A percentile compares a stretch with the other conserved stretches of the same genome.
These are phyloP conservation scores for Bungarus multicinctus DNA, from an alignment of 2,113 vertebrate genomes.

Conservation along the genomic window DNA sequence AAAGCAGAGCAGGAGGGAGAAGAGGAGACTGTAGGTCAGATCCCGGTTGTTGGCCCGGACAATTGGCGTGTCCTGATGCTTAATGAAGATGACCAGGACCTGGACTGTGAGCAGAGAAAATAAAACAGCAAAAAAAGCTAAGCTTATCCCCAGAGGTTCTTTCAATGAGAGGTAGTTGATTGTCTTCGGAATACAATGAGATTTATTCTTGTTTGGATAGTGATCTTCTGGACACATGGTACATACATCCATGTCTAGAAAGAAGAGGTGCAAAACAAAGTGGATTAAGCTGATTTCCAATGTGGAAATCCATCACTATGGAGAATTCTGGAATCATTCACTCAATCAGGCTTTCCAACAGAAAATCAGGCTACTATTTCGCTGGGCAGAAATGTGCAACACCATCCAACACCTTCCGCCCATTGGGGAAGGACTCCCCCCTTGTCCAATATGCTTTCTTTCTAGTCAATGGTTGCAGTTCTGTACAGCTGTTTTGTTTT, in stretches of 20 bases:
- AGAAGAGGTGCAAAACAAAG: background rate
- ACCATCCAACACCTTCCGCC: background rate
- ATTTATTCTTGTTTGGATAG: constrained; percentile 15
- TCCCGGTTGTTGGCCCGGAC: constrained; percentile 37
- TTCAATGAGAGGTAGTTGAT: constrained; percentile 18
- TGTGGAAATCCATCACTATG: too few species aligned
- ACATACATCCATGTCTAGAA: background rate
- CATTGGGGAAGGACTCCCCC: background rate
- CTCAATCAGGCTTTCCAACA: background rate
- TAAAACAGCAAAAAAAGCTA: background rate
- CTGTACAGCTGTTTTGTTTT: background rate
- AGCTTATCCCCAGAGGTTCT: constrained; percentile 21
- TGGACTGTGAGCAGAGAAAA: constrained; percentile 13
- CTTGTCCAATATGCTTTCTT: background rate
- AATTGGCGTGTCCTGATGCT: constrained; percentile 21
- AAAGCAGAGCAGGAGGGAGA: constrained; percentile 27
- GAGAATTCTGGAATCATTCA: background rate
- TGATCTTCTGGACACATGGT: background rate
- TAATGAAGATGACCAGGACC: constrained; percentile 23
- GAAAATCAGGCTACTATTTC: background rate
- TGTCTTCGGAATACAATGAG: constrained; percentile 16
- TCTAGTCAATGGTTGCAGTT: background rate
- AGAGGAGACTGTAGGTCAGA: constrained; percentile 24
- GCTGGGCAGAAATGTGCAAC: background rate
- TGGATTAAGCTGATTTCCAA: background rate